phyloP scores from a whole-genome alignment of 2,797 vertebrate species.

The Bryconaethiops microstoma region DNA sequence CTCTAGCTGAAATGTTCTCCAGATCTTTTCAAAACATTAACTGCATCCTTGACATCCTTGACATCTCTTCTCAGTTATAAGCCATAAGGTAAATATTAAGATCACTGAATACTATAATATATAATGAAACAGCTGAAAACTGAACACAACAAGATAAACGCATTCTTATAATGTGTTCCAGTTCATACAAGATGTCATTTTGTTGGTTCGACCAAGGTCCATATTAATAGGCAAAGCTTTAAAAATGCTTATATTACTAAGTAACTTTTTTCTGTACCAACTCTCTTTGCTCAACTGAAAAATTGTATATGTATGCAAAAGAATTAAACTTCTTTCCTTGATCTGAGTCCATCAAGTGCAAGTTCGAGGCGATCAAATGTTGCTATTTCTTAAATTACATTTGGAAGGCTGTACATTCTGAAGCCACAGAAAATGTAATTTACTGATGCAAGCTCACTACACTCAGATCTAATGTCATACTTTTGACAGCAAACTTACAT shows the following conservation, averaged over 20 bases:
- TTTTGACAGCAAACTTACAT: too few relatives aligned
- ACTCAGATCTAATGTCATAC: too few relatives aligned
- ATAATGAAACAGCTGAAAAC: too few relatives aligned
- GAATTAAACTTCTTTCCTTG: conserved; percentile 66
- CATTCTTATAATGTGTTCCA: too few relatives aligned
- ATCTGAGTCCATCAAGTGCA: conserved; percentile 46
- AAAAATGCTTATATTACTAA: background rate
- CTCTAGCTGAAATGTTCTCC: background rate
- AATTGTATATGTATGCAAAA: background rate
- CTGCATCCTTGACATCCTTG: background rate
- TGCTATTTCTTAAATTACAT: background rate
- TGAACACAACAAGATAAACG: too few relatives aligned
- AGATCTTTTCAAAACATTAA: background rate
- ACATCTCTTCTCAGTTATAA: background rate
- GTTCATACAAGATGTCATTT: background rate
- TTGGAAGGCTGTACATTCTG: background rate
- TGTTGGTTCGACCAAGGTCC: background rate
- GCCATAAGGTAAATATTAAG: background rate
- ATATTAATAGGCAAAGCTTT: background rate
- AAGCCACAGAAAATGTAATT: background rate
- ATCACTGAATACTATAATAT: too few relatives aligned
- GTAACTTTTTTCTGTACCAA: conserved; percentile 16
- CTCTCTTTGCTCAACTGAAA: background rate
- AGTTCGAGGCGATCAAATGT: conserved; percentile 46
- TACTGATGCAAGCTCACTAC: too few relatives aligned